Base-by-base conservation (phyloP, 2,797 vertebrate genomes). In the Muraenolepis orangiensis region DNA sequence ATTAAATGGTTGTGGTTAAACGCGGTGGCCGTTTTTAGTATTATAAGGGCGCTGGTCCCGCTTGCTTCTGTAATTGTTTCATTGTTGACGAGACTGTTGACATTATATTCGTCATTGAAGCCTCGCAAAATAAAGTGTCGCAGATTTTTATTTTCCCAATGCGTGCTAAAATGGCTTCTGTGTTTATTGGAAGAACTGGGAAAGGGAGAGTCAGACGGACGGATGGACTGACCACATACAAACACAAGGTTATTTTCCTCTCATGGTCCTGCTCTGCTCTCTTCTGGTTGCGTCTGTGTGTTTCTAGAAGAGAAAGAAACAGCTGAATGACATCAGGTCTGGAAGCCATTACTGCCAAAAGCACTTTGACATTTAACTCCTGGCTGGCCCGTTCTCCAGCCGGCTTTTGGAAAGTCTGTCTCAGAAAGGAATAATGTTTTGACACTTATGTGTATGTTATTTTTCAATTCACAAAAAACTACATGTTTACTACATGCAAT, bases 301-400 rank as follows among this genome's bases (percentile, higher is more conserved):
- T 88, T 91, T 90, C 81, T 85, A 77, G 87, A 86, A 32, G 76
- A 66, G 81, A 73, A 82, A 85, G 88, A 84, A 86, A 88, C 91
- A 92, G 87, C 90, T 86, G 91, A 84, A 90, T 93, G 92, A 93
- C 90, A 92, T 94, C 90, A 92, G 83, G 90, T 91, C 93, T 94
- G 93, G 92, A 92, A 94, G 87, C 87, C 89, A 89, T 93, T 93
- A 91, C 74, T n/a, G 74, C 85, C 71, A 31, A 82, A 87, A 75
- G 82, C 82, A 40, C 86, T 90, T 82, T 81, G 85, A 92, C 88
- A 82, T 87, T 88, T 88, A 92, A 91, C 84, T 89, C 81, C 80
- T 82, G 82, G 88, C 82, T 80, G 79, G 73, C 69, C 73, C 80
- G 64, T 40, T n/a, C 18, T 66, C 69, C 72, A 71, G 69, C 80